Evolutionary conservation across 2,888 invertebrate species (phyloP), one percentile per base, ranked within the genome.

Genomic region (Gisinianus flammeolus): DNA sequence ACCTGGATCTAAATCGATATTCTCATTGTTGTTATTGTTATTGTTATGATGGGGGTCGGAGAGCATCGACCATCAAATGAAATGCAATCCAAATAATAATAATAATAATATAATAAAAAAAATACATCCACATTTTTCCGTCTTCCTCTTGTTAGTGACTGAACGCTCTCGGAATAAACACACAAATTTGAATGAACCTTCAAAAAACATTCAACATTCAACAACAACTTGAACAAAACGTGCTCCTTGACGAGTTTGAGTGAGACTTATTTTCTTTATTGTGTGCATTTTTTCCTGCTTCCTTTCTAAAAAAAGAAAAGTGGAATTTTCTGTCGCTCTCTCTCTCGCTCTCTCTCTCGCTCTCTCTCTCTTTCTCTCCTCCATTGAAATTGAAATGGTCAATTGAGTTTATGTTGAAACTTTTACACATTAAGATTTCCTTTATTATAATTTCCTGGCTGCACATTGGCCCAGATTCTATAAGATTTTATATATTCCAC

Each of bases 361-460:
- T n/a, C 26, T 8, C 30, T n/a, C 30, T 2, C 44, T 28, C 0
- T 66, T 58, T n/a, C 22, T 62, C 19, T 2, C 19, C 24, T 62
- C 10, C 62, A 62, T 62, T 26, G 24, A 44, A 44, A 44, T 44
- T 44, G 44, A 44, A 44, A 44, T 44, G 26, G 62, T 22, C 62
- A 22, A 22, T 26, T 22, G 24, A n/a, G 30, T 16, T 64, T 26
- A 64, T 64, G 26, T 8, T 64, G 16, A 26, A 64, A 64, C 64
- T 64, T 64, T 64, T 30, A 24, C 64, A 24, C 64, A 28, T 64
- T 64, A 64, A 64, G 28, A 64, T 64, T 64, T 64, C 64, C 64
- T 30, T 26, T 30, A 28, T 30, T 62, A 62, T 26, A 26, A 64
- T 26, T 64, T 64, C 28, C 22, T 30, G 44, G 19, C 44, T 44